Conservation (phyloP, 2,888 invertebrate genomes). For the Mimumesa dahlbomi region DNA sequence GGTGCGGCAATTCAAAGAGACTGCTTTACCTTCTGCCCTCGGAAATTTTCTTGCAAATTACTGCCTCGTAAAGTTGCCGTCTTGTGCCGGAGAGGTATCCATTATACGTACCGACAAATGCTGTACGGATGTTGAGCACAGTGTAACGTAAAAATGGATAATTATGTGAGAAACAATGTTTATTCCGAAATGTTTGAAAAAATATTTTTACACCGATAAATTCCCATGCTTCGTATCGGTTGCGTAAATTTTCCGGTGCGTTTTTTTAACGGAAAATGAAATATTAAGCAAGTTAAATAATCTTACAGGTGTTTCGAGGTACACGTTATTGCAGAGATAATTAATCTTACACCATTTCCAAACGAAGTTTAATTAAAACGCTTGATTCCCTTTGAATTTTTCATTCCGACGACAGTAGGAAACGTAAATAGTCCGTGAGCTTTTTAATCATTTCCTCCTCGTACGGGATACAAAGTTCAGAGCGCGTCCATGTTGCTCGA, state of each 20-base stretch:
- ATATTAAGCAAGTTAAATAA: too few relatives aligned
- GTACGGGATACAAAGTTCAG: slow-evolving; percentile 59
- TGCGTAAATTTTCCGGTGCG: too few relatives aligned
- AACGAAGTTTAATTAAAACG: slow-evolving; percentile 44
- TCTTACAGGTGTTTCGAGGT: too few relatives aligned
- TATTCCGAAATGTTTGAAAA: too few relatives aligned
- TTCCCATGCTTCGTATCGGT: too few relatives aligned
- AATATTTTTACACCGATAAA: too few relatives aligned
- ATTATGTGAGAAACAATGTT: slow-evolving; percentile 8
- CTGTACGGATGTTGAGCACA: slow-evolving; percentile 15
- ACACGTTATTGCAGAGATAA: too few relatives aligned
- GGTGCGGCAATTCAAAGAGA: slow-evolving; percentile 28
- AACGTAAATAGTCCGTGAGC: slow-evolving; percentile 63
- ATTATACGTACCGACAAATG: slow-evolving; percentile 37
- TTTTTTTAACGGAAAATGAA: too few relatives aligned
- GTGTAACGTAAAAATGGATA: slow-evolving; percentile 1
- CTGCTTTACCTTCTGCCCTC: neutral
- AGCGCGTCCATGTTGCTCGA: slow-evolving; percentile 67
- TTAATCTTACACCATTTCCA: slow-evolving; percentile 7
- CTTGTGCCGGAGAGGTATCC: slow-evolving; percentile 23
- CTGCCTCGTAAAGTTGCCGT: slow-evolving; percentile 57
- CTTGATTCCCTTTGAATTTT: slow-evolving; percentile 57
- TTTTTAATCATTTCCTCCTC: slow-evolving; percentile 65
- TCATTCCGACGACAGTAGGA: slow-evolving; percentile 52
- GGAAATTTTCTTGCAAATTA: slow-evolving; percentile 61